Conservation (phyloP, 2,888 invertebrate species). For the Philereme transversata region DNA sequence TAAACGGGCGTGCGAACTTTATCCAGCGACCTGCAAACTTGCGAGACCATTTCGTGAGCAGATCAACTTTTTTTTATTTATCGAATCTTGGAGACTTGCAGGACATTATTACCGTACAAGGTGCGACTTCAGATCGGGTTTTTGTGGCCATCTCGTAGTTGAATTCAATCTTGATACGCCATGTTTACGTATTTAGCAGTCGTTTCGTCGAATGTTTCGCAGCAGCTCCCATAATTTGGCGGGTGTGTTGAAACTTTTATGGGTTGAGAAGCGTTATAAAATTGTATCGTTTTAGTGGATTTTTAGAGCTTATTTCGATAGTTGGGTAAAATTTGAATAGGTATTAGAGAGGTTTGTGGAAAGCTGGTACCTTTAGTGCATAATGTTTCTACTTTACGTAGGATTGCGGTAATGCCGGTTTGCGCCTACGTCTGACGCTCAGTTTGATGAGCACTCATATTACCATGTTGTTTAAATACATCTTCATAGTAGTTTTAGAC, state of each 20-base stretch:
- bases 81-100: constrained; percentile 68
- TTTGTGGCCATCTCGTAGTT: constrained; percentile 65
- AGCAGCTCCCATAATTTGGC: constrained; percentile 43
- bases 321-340: constrained; percentile 23
- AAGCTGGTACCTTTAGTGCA: constrained; percentile 26
- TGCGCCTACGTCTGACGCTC: constrained; percentile 21
- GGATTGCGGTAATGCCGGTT: constrained; percentile 27
- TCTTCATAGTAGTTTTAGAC: constrained; percentile 2
- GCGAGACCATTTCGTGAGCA: constrained; percentile 71
- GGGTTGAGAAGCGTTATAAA: constrained; percentile 32
- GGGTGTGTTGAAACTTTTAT: constrained; percentile 41
- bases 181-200: constrained; percentile 64
- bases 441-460: constrained; percentile 18
- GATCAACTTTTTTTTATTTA: constrained; percentile 73
- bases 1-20: constrained; percentile 66
- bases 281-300: constrained; percentile 21
- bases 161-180: constrained; percentile 71
- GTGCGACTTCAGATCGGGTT: constrained; percentile 64
- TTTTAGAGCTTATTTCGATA: constrained; percentile 30
- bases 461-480: constrained; percentile 3
- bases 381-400: constrained; percentile 28
- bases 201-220: constrained; percentile 46
- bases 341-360: constrained; percentile 28
- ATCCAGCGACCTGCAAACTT: constrained; percentile 61
- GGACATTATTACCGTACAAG: constrained; percentile 68